Conservation (phyloP, 1,140 invertebrate genomes). For the Glossosoma conforme region DNA sequence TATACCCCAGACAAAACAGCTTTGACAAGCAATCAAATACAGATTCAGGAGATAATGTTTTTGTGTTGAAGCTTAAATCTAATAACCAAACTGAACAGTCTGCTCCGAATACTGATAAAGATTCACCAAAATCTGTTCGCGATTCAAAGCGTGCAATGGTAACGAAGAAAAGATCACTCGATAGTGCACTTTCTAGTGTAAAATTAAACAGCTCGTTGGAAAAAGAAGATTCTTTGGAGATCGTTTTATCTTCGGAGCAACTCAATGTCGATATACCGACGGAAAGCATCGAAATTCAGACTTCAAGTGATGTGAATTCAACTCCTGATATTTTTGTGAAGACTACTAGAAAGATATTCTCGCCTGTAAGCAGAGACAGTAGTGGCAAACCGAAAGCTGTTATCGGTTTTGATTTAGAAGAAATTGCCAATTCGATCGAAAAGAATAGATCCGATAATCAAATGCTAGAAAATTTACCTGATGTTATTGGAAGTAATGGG, state of each 20-base stretch:
- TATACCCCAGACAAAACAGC: constrained; percentile 23
- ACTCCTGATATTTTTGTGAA: constrained; percentile 64
- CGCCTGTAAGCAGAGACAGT: constrained; percentile 56
- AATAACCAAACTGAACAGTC: constrained; percentile 17
- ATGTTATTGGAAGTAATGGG: constrained; percentile 20
- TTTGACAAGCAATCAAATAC: constrained; percentile 28
- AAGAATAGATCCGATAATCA: constrained; percentile 20
- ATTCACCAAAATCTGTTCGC: constrained; percentile 5
- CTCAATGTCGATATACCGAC: constrained; percentile 35
- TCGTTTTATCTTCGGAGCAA: constrained; percentile 28
- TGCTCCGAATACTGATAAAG: constrained; percentile 11
- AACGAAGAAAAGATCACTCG: constrained; percentile 22
- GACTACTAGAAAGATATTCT: constrained; percentile 72
- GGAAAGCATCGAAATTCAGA: constrained; percentile 44
- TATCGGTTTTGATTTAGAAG: constrained; percentile 47
- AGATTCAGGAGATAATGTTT: constrained; percentile 28
- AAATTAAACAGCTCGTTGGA: constrained; percentile 13
- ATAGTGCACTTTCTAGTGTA: constrained; percentile 9
- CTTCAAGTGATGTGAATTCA: constrained; percentile 37
- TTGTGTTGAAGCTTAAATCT: constrained; percentile 26
- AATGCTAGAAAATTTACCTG: constrained; percentile 26
- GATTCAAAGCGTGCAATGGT: constrained; percentile 6
- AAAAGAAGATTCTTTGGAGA: constrained; percentile 22
- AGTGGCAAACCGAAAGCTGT: constrained; percentile 47
- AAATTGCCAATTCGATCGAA: constrained; percentile 36